Conservation (phyloP, 2,113 vertebrate genomes). For the Bettongia penicillata region DNA sequence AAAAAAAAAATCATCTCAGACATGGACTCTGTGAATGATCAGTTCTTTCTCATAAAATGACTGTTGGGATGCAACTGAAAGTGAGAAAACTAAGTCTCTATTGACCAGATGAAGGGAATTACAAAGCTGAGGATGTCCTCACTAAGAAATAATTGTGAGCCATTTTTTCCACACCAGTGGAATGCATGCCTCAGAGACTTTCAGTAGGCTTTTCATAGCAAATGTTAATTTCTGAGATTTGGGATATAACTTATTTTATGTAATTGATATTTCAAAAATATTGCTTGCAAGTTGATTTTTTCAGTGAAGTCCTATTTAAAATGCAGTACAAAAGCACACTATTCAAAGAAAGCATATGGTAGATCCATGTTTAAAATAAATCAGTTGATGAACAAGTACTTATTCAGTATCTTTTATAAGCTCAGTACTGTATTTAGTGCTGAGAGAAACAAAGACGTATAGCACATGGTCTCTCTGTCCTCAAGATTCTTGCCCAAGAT, state of each 20-base stretch:
- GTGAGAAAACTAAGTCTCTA: background rate
- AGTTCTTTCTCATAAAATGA: background rate
- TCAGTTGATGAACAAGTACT: background rate
- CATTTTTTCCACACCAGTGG: background rate
- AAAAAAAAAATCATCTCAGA: background rate
- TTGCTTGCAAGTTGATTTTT: background rate
- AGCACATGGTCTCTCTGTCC: background rate
- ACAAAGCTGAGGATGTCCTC: background rate
- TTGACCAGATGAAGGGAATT: background rate
- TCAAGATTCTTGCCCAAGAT: background rate
- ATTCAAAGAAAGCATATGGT: background rate
- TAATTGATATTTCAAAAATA: background rate
- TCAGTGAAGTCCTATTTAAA: background rate
- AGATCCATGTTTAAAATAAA: background rate
- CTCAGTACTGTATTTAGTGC: background rate
- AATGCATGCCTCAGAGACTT: background rate
- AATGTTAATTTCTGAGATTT: background rate
- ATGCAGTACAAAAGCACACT: background rate
- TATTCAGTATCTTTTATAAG: background rate
- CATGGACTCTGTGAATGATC: background rate
- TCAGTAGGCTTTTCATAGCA: background rate
- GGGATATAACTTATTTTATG: background rate
- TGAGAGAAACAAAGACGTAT: background rate
- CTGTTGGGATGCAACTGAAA: background rate
- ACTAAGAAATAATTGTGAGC: background rate